These are phyloP conservation scores for Sisor rabdophorus DNA, from an alignment of 2,113 vertebrate species.

Conservation along the genomic window DNA sequence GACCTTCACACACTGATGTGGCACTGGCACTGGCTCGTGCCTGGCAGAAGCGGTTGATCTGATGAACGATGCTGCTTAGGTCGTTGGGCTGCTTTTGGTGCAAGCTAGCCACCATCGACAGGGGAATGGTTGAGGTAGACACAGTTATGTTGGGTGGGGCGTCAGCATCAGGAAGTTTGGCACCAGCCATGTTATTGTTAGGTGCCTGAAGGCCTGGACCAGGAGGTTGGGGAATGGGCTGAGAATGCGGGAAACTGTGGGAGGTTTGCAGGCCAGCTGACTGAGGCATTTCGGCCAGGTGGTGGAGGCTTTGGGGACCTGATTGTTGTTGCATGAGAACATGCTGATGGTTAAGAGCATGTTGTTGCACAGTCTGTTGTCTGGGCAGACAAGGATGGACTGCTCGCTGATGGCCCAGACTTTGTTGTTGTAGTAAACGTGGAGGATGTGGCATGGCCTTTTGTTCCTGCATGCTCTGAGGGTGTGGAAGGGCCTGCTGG, in stretches of 20 bases:
- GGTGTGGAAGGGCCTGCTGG: constrained; percentile 57
- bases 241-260: constrained; percentile 65
- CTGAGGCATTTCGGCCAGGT: constrained; percentile 58
- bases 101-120: constrained; percentile 92
- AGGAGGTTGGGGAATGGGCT: constrained; percentile 58
- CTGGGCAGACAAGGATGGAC: constrained; percentile 56
- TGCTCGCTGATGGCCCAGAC: constrained; percentile 49
- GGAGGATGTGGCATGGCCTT: constrained; percentile 54
- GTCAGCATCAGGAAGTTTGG: constrained; percentile 88
- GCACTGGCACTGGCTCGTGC: constrained; percentile 84
- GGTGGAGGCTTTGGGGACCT: constrained; percentile 61
- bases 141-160: constrained; percentile 97
- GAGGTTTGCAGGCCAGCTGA: constrained; percentile 60
- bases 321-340: constrained; percentile 71
- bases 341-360: constrained; percentile 57
- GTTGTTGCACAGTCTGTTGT: constrained; percentile 59
- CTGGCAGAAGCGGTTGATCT: constrained; percentile 99
- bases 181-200: constrained; percentile 78
- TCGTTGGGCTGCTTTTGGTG: constrained; percentile 90
- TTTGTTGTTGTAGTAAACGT: constrained; percentile 48
- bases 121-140: constrained; percentile 99
- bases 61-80: constrained; percentile 96
- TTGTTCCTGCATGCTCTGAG: constrained; percentile 54
- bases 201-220: constrained; percentile 68
- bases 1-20: constrained; percentile 97